These are phyloP conservation scores for Gopherus evgoodei DNA, from an alignment of 2,113 vertebrate genomes.

Conservation along the genomic window DNA sequence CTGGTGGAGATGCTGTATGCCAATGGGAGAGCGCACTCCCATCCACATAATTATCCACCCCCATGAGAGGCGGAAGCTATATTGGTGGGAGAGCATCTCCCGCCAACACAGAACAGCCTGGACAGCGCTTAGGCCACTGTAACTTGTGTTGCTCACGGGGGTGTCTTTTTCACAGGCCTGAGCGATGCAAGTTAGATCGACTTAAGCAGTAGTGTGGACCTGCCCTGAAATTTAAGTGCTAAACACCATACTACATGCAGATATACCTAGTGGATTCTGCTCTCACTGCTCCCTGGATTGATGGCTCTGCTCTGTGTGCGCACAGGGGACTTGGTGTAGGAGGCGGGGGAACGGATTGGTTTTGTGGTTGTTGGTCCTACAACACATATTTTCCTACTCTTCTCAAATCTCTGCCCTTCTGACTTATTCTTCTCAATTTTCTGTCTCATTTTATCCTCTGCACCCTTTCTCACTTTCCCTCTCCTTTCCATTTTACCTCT, in stretches of 20 bases:
- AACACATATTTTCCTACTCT: neutral
- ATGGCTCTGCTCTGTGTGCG: neutral
- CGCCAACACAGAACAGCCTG: no score
- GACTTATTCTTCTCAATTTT: neutral
- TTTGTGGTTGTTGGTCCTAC: neutral
- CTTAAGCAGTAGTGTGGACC: no score
- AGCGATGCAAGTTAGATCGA: no score
- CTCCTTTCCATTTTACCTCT: neutral
- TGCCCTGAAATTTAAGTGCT: neutral
- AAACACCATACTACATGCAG: neutral
- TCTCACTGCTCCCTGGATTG: neutral
- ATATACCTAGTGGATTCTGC: neutral
- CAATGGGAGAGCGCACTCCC: no score
- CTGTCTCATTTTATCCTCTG: neutral
- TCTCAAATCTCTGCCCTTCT: neutral
- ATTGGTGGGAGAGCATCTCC: no score
- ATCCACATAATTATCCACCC: no score
- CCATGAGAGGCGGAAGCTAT: no score
- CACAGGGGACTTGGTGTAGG: neutral
- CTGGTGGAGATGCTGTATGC: no score
- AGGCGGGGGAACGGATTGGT: neutral
- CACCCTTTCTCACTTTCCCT: neutral
- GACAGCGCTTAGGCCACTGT: no score
- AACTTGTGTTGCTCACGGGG: no score
- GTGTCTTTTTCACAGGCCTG: no score